These are phyloP conservation scores for Asbolus verrucosus DNA, from an alignment of 1,140 invertebrate genomes.

Conservation along the genomic window DNA sequence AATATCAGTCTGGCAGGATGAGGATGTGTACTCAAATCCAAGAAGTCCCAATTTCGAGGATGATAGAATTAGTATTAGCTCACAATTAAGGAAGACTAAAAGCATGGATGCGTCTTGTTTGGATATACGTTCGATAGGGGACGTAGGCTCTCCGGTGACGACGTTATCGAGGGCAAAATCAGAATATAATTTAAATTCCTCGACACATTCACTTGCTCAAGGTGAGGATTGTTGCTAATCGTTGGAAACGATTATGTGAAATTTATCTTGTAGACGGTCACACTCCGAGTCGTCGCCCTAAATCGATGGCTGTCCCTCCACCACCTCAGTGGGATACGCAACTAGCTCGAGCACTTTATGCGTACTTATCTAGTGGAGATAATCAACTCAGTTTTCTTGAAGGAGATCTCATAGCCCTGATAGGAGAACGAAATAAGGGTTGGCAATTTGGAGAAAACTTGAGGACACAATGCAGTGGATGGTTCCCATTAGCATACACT, in stretches of 20 bases:
- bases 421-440: slow-evolving; percentile 92
- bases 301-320: slow-evolving; percentile 78
- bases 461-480: slow-evolving; percentile 88
- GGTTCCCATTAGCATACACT: slow-evolving; percentile 95
- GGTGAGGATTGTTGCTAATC: slow-evolving; percentile 64
- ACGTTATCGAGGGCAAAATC: slow-evolving; percentile 84
- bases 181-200: slow-evolving; percentile 85
- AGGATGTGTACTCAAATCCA: slow-evolving; percentile 78
- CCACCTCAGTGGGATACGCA: slow-evolving; percentile 71
- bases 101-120: slow-evolving; percentile 90
- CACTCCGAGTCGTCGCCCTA: slow-evolving; percentile 74
- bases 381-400: slow-evolving; percentile 93
- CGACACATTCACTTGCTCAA: slow-evolving; percentile 69
- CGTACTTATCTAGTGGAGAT: slow-evolving; percentile 90
- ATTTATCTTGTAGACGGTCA: slow-evolving; percentile 65
- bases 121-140: slow-evolving; percentile 79
- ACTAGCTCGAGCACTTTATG: slow-evolving; percentile 86
- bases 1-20: slow-evolving; percentile 83
- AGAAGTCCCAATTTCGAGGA: slow-evolving; percentile 70
- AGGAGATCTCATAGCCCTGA: slow-evolving; percentile 88
- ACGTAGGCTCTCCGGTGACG: slow-evolving; percentile 70
- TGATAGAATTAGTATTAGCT: slow-evolving; percentile 73
- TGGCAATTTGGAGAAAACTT: slow-evolving; percentile 97
- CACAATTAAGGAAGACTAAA: slow-evolving; percentile 85
- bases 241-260: background rate